A percentile compares a stretch with the other conserved stretches of the same genome.
Conservation (phyloP, 2,888 invertebrate genomes). For the Formica aserva region DNA sequence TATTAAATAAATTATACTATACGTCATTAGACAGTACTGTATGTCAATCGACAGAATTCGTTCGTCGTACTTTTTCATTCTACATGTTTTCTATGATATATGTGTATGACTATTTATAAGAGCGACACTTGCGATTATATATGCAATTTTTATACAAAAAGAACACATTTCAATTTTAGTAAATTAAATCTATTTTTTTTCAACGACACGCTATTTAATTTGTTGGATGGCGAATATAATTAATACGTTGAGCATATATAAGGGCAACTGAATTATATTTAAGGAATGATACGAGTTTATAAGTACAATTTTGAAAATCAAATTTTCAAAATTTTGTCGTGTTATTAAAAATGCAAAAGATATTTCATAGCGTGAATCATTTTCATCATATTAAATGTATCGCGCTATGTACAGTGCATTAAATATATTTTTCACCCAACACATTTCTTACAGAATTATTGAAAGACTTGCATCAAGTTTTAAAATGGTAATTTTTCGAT, state of each 20-base stretch:
- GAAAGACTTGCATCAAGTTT: slow-evolving; percentile 26
- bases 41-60: slow-evolving; percentile 18
- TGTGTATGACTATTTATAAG: slow-evolving; percentile 36
- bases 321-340: slow-evolving; percentile 11
- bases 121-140: slow-evolving; percentile 37
- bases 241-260: not conserved
- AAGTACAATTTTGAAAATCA: slow-evolving; percentile 45
- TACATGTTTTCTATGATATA: slow-evolving; percentile 36
- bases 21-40: slow-evolving; percentile 18
- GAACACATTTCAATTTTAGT: slow-evolving; percentile 17
- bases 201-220: slow-evolving; percentile 15
- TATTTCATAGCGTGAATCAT: not conserved
- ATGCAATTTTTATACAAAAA: slow-evolving; percentile 38
- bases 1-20: slow-evolving; percentile 28
- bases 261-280: slow-evolving; percentile 14
- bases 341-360: slow-evolving; percentile 12
- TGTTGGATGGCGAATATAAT: slow-evolving; percentile 38
- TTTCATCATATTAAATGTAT: slow-evolving; percentile 2
- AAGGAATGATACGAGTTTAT: slow-evolving; percentile 21
- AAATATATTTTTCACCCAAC: slow-evolving; percentile 36
- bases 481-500: not conserved
- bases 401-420: not conserved
- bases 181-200: slow-evolving; percentile 20
- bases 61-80: slow-evolving; percentile 37
- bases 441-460: not conserved